Evolutionary conservation across 2,113 vertebrate genomes (phyloP), one percentile per base, ranked within the genome.

Genomic region (Conger conger): DNA sequence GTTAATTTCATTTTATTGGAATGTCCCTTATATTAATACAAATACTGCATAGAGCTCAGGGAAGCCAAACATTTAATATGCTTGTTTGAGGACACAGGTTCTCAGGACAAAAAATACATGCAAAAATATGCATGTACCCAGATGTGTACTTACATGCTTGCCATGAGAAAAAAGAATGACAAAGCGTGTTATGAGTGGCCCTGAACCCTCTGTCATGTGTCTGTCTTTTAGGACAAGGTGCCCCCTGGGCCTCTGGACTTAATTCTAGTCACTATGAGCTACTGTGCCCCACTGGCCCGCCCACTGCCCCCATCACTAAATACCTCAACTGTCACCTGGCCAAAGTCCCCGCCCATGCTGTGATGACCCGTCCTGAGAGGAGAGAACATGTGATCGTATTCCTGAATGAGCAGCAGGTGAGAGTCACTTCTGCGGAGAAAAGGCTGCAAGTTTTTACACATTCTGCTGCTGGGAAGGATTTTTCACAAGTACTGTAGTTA

Each of bases 341-440:
- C 2, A 0, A 0, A 0, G 93, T 94, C 40, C 92, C 95, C 0
- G 92, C 94, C 78, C 94, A 95, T 4, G 94, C 94, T 81, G 94
- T 96, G n/a, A 85, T 95, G 76, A 93, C 94, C 30, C 92, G 93
- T 3, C 88, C 91, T 35, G 94, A 94, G 6, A 89, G 0, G 1
- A 89, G 77, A 36, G 0, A 0, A 0, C 0, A 88, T 0, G 93
- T 96, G 42, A 80, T 93, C 42, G 0, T 1, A 0, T 0, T 93
- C n/a, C 94, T 96, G 33, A 82, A 68, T 11, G 30, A 82, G 0
- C 91, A 93, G 88, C 92, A 95, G 92, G 95, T 96, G 36, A 85
- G 83, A 60, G 13, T 13, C 3, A 18, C 57, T 5, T 20, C 57
- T n/a, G n/a, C n/a, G n/a, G n/a, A n/a, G n/a, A n/a, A n/a, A n/a